phyloP scores from a whole-genome alignment of 2,888 invertebrate genomes.

The Galeopsomyia nigrocyanea region DNA sequence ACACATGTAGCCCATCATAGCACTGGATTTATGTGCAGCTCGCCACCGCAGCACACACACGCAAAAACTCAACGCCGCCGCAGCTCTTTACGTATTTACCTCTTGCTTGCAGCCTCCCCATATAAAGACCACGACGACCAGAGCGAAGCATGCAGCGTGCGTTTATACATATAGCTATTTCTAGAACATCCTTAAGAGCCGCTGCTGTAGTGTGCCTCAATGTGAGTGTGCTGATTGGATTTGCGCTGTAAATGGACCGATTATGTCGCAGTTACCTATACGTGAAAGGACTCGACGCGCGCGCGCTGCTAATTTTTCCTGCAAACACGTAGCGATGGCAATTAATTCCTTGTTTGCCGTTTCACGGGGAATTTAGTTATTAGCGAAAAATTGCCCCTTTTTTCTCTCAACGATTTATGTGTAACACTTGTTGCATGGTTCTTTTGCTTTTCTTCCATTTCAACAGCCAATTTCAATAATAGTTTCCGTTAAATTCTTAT shows the following conservation, averaged over 20 bases:
- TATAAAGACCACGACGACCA: conserved; percentile 32
- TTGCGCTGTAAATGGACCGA: conserved; percentile 63
- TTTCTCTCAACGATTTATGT: too few relatives aligned
- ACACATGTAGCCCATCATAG: conserved; percentile 69
- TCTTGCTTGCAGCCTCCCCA: conserved; percentile 7
- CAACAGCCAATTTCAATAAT: too few relatives aligned
- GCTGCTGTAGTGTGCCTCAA: too few relatives aligned
- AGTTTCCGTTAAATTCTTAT: too few relatives aligned
- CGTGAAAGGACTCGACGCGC: conserved; percentile 14
- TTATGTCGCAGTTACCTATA: conserved; percentile 44
- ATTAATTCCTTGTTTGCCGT: too few relatives aligned
- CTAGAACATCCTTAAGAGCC: background rate
- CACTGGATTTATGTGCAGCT: conserved; percentile 61
- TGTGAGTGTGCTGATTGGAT: conserved; percentile 61
- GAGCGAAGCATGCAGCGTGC: conserved; percentile 4
- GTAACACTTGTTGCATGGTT: too few relatives aligned
- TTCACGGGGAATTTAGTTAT: too few relatives aligned
- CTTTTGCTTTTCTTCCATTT: too few relatives aligned
- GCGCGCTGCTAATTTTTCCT: conserved; percentile 39
- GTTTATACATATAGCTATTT: too few relatives aligned
- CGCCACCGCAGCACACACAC: conserved; percentile 7
- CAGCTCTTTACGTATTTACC: too few relatives aligned
- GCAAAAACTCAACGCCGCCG: background rate
- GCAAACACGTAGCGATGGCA: too few relatives aligned
- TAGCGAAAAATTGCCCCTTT: too few relatives aligned